These are phyloP conservation scores for Spialia ferax DNA, from an alignment of 2,888 invertebrate species.

Conservation along the genomic window DNA sequence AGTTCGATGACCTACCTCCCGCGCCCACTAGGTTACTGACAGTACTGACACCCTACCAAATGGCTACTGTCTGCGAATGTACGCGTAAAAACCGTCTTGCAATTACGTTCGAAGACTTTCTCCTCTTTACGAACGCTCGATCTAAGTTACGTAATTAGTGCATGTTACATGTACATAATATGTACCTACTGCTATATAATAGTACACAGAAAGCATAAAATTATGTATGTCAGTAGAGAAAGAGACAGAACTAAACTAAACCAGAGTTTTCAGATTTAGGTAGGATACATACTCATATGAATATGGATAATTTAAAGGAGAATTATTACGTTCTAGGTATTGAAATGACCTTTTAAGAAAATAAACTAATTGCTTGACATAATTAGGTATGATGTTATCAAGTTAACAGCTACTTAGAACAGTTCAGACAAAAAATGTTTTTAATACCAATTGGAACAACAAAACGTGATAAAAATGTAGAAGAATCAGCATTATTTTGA, in stretches of 20 bases:
- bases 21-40: slow-evolving; percentile 4
- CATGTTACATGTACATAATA: neutral
- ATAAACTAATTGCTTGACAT: too few relatives aligned
- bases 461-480: neutral
- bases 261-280: too few relatives aligned
- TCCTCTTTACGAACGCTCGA: neutral
- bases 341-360: too few relatives aligned
- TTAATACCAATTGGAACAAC: neutral
- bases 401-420: too few relatives aligned
- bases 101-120: slow-evolving; percentile 25
- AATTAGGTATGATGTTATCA: too few relatives aligned
- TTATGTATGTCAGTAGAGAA: neutral
- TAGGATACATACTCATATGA: too few relatives aligned
- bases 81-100: slow-evolving; percentile 3
- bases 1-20: slow-evolving; percentile 28
- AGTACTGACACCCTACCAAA: slow-evolving; percentile 19
- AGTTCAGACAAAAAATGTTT: too few relatives aligned
- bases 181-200: too few relatives aligned
- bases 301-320: too few relatives aligned
- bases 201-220: neutral
- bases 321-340: too few relatives aligned
- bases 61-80: slow-evolving; percentile 3
- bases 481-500: too few relatives aligned
- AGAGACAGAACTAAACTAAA: neutral
- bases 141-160: neutral